Evolutionary conservation across 2,888 invertebrate species (phyloP).

Genomic region (Melanostoma mellinum): DNA sequence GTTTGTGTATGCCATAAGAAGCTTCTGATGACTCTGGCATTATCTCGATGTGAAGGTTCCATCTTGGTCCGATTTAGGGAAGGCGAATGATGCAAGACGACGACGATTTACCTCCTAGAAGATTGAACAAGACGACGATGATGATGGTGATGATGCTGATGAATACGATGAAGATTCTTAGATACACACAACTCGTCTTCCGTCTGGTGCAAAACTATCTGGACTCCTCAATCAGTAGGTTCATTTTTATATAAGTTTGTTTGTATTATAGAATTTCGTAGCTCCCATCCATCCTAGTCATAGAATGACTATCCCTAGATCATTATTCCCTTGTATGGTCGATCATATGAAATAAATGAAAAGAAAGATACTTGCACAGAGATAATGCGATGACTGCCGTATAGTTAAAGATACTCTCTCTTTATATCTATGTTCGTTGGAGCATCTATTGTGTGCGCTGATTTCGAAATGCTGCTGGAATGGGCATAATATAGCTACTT

Average conservation of each 20-base stretch:
- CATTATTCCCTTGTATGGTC: constrained; percentile 63
- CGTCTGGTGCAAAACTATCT: constrained; percentile 22
- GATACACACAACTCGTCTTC: constrained; percentile 38
- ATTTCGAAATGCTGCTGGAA: constrained; percentile 45
- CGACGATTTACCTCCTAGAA: constrained; percentile 31
- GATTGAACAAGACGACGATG: constrained; percentile 41
- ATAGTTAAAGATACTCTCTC: constrained; percentile 20
- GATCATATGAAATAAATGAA: constrained; percentile 70
- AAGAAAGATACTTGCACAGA: constrained; percentile 62
- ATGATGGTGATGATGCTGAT: constrained; percentile 65
- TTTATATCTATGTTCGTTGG: constrained; percentile 33
- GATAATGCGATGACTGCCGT: constrained; percentile 60
- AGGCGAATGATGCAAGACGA: constrained; percentile 56
- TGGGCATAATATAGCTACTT: constrained; percentile 12
- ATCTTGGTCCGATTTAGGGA: constrained; percentile 46
- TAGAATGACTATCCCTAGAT: constrained; percentile 64
- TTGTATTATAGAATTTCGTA: background rate
- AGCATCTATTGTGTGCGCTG: constrained; percentile 53
- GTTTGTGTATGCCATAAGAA: background rate
- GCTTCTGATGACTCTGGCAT: constrained; percentile 43
- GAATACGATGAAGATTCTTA: constrained; percentile 68
- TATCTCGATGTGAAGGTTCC: constrained; percentile 57
- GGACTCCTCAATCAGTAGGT: constrained; percentile 28
- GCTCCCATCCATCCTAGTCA: constrained; percentile 54
- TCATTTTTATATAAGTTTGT: constrained; percentile 9